Evolutionary conservation across 2,888 invertebrate species (phyloP).

Genomic region (Conomelus anceps): DNA sequence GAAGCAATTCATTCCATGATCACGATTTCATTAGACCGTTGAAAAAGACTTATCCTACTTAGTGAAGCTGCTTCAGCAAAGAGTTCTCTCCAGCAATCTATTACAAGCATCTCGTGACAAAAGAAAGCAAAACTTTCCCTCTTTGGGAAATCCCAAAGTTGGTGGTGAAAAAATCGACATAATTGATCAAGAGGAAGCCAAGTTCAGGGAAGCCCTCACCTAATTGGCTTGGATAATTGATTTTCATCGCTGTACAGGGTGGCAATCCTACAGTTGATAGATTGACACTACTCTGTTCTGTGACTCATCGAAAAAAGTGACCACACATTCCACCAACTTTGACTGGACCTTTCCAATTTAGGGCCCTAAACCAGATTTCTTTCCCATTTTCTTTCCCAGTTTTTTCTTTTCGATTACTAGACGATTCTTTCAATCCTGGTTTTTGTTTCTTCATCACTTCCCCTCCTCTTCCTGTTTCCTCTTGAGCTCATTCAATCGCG

Average conservation of each 20-base stretch:
- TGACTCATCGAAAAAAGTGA: neutral
- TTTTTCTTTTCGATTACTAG: too few relatives aligned
- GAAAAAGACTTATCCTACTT: neutral
- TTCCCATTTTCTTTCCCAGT: neutral
- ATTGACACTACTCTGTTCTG: neutral
- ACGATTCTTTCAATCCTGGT: neutral
- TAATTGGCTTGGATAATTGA: neutral
- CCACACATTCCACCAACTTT: neutral
- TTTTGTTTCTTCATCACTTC: neutral
- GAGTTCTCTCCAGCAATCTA: neutral
- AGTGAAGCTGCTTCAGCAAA: neutral
- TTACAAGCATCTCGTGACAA: neutral
- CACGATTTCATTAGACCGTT: neutral
- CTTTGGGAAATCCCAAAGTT: neutral
- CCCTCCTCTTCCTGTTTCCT: neutral
- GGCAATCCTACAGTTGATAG: neutral
- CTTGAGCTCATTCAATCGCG: neutral
- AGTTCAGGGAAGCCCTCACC: neutral
- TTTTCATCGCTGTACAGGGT: too few relatives aligned
- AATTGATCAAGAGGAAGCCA: neutral
- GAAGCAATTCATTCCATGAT: neutral
- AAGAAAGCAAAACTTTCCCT: neutral
- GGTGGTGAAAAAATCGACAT: neutral
- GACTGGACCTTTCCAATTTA: neutral
- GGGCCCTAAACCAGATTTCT: neutral